Conservation (phyloP, 2,888 invertebrate genomes). For the Athalia circularis region DNA sequence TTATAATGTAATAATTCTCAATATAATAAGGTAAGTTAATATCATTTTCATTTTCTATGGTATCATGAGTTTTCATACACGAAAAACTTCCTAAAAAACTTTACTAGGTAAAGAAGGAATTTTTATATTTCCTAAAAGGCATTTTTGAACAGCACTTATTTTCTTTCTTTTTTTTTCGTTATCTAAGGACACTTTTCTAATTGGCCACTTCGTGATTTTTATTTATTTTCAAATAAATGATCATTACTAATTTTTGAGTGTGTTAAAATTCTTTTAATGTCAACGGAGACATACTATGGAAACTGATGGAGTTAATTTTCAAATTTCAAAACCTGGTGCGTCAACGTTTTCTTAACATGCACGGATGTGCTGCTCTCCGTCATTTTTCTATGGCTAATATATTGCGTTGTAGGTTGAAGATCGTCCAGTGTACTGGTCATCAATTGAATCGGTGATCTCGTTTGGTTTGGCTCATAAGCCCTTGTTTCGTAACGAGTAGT, state of each 20-base stretch:
- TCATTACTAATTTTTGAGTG: not conserved
- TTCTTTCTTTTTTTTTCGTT: slow-evolving; percentile 13
- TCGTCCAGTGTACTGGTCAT: slow-evolving; percentile 60
- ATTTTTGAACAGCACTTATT: slow-evolving; percentile 63
- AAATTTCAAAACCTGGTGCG: slow-evolving; percentile 30
- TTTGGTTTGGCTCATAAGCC: slow-evolving; percentile 75
- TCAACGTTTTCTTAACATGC: slow-evolving; percentile 41
- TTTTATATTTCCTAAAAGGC: slow-evolving; percentile 57
- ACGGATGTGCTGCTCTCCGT: slow-evolving; percentile 37
- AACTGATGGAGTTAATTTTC: slow-evolving; percentile 9
- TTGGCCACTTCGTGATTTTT: not conserved
- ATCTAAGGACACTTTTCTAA: slow-evolving; percentile 68
- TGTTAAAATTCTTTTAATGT: not conserved
- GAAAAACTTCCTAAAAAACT: not conserved
- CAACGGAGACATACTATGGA: too few relatives aligned
- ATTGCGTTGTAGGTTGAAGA: slow-evolving; percentile 58
- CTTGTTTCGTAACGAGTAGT: slow-evolving; percentile 76
- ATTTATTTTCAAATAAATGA: not conserved
- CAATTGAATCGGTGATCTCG: slow-evolving; percentile 51
- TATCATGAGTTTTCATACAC: not conserved
- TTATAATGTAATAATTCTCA: too few relatives aligned
- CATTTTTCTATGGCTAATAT: slow-evolving; percentile 58
- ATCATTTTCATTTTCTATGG: not conserved
- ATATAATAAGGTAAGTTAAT: not conserved
- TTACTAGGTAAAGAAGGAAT: slow-evolving; percentile 49